Evolutionary conservation across 2,797 vertebrate species (phyloP), one percentile per base, ranked within the genome.

Genomic region (Euphonia xanthogaster): DNA sequence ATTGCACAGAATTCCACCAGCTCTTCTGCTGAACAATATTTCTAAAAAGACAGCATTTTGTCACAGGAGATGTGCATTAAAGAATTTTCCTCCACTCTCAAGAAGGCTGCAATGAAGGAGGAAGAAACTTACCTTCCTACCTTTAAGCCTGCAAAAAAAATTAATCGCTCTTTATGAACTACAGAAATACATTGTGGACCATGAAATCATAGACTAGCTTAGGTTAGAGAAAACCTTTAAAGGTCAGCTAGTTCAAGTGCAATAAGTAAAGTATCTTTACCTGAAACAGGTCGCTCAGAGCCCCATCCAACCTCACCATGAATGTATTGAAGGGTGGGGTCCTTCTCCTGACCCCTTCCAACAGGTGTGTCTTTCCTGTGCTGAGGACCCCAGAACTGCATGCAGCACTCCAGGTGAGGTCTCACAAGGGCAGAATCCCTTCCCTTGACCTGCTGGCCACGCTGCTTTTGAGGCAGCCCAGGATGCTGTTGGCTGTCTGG

Each of bases 291-390:
- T 21, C 42, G 30, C 53, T 39, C 61, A 44, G 39, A 63, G 28
- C 6, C 30, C 28, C 0, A 0, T 44, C 28, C 45, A 82, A 31
- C 19, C 50, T 63, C n/a, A 54, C 14, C 6, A 16, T 20, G 45
- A 83, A 35, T 2, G 4, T 4, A 47, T 1, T 13, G 16, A 44
- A 44, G 31, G 16, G 78, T 12, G n/a, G 20, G 25, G 17, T 17
- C 16, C 16, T n/a, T 23, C 40, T 54, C 57, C 71, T 35, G 44
- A 58, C 12, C 10, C 6, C 3, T 45, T 55, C 25, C 47, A 63
- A 17, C 7, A 68, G 6, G 3, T 48, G 14, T 22, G 11, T 27
- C 35, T 15, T 12, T 37, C 3, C 25, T 35, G 33, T 10, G 55
- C 33, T 48, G 30, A 62, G 40, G 12, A 47, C 21, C 35, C 40